Conservation (phyloP, 2,113 vertebrate genomes). For the Dicentrarchus labrax region DNA sequence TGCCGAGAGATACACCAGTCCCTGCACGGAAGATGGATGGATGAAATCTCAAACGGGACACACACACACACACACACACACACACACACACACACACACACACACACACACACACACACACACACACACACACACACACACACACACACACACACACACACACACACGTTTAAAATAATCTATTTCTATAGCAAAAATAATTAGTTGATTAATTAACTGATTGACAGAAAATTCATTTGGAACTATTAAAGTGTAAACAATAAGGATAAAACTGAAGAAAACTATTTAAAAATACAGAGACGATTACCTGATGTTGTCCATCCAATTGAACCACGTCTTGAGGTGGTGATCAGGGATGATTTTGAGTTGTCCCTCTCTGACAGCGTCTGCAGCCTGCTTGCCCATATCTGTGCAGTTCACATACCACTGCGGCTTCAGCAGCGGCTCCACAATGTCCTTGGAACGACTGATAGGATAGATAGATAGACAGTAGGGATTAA, state of each 20-base stretch:
- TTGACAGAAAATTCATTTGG: not conserved
- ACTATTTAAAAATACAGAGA: not conserved
- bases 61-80: not conserved
- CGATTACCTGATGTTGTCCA: conserved; percentile 93
- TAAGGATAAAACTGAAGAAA: not conserved
- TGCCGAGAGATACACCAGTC: conserved; percentile 95
- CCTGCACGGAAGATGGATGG: conserved; percentile 67
- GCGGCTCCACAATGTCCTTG: conserved; percentile 93
- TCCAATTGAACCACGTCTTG: conserved; percentile 93
- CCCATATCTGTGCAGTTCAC: conserved; percentile 91
- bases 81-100: not conserved
- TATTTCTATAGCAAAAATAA: not conserved
- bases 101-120: not conserved
- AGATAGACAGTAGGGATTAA: not conserved
- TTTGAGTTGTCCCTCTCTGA: conserved; percentile 88
- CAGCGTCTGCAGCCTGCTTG: conserved; percentile 88
- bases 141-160: not conserved
- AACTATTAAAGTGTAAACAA: not conserved
- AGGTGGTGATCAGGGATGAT: conserved; percentile 91
- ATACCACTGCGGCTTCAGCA: conserved; percentile 94
- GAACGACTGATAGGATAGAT: conserved; percentile 85
- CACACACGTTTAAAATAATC: conserved; percentile 1
- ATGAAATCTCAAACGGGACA: not conserved
- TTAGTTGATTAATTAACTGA: not conserved
- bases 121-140: not conserved